Conservation (phyloP, 2,113 vertebrate species). For the Albula glossodonta region DNA sequence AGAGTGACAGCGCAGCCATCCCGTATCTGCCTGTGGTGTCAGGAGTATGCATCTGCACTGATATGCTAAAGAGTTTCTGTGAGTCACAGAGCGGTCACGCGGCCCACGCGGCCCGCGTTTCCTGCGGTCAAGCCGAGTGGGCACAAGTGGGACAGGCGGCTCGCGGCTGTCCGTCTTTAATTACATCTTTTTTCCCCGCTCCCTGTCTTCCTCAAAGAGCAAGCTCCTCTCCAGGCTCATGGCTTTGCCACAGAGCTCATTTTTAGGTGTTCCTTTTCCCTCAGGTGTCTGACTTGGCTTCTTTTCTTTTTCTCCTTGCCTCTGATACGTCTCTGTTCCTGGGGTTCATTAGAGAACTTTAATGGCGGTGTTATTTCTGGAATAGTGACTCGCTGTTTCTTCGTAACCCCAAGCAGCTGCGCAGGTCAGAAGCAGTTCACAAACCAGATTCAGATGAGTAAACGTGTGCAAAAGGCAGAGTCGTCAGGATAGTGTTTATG, state of each 20-base stretch:
- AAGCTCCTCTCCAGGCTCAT: background rate
- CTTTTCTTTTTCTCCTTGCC: background rate
- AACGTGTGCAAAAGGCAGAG: background rate
- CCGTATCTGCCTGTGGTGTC: background rate
- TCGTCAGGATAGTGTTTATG: background rate
- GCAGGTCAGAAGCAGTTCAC: background rate
- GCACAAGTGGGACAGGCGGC: background rate
- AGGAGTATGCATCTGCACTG: background rate
- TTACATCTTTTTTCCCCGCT: conserved; percentile 11
- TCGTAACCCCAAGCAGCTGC: background rate
- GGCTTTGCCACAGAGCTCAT: too few species aligned
- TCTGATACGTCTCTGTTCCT: background rate
- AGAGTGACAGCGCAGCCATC: background rate
- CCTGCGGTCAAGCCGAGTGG: background rate
- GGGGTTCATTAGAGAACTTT: background rate
- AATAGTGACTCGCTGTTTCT: background rate
- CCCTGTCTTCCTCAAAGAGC: background rate
- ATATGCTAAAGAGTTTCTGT: background rate
- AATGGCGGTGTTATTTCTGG: background rate
- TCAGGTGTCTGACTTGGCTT: background rate
- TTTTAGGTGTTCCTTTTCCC: background rate
- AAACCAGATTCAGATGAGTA: background rate
- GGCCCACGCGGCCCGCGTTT: too few species aligned
- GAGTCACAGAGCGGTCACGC: background rate
- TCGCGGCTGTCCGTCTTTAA: conserved; percentile 8